A percentile compares a stretch with the other conserved stretches of the same genome.
These are phyloP conservation scores for Melanotaenia nigrans DNA, from an alignment of 2,797 vertebrate species.

Conservation along the genomic window DNA sequence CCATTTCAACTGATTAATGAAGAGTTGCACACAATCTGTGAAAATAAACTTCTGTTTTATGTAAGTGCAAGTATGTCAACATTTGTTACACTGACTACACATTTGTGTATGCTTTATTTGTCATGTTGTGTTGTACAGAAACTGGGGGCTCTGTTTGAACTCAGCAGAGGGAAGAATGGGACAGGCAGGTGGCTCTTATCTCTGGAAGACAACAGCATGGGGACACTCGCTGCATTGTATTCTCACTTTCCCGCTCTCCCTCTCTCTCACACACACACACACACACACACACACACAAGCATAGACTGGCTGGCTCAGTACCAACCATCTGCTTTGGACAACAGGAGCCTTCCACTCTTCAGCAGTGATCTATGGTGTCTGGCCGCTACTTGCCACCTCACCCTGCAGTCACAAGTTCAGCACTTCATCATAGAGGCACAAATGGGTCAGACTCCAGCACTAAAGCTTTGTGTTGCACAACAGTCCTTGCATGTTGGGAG, in stretches of 20 bases:
- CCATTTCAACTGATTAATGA: no score
- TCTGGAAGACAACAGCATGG: conserved; percentile 62
- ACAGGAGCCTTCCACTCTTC: conserved; percentile 61
- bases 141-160: conserved; percentile 53
- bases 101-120: not conserved
- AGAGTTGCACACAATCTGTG: no score
- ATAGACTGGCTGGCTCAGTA: conserved; percentile 43
- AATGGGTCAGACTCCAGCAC: conserved; percentile 40
- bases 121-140: conserved; percentile 18
- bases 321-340: conserved; percentile 62
- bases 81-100: not conserved
- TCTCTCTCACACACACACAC: not conserved
- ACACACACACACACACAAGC: conserved; percentile 7
- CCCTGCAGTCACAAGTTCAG: conserved; percentile 64
- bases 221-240: conserved; percentile 85
- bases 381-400: conserved; percentile 63
- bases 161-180: conserved; percentile 44
- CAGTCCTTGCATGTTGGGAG: conserved; percentile 10
- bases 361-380: conserved; percentile 65
- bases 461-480: conserved; percentile 21
- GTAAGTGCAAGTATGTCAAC: not conserved
- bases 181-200: conserved; percentile 87
- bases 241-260: conserved; percentile 21
- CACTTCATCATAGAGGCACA: conserved; percentile 56
- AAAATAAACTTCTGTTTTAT: no score